A percentile compares a stretch with the other conserved stretches of the same genome.
phyloP scores from a whole-genome alignment of 2,797 vertebrate species.

The Propithecus perrieri region DNA sequence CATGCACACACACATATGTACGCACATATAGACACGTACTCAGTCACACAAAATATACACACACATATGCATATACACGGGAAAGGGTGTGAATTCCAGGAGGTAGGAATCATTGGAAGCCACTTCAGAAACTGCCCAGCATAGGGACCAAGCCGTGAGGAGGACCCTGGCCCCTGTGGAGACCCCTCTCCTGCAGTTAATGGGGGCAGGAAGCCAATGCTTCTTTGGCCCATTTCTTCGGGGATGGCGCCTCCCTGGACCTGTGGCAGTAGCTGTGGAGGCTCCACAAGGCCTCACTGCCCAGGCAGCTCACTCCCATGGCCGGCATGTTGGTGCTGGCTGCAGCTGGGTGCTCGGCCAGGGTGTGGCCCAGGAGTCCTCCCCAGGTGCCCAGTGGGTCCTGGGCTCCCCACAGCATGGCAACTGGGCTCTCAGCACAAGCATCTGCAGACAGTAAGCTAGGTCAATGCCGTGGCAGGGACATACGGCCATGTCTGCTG shows the following conservation, averaged over 20 bases:
- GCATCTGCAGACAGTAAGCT: not conserved
- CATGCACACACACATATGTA: rapidly evolving
- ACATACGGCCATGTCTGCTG: not conserved
- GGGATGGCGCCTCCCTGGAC: not conserved
- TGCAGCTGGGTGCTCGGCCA: rapidly evolving
- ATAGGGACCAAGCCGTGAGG: not conserved
- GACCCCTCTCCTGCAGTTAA: not conserved
- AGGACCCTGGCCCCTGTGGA: not conserved
- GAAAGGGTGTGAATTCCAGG: not conserved
- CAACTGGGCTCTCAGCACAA: not conserved
- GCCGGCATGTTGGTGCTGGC: too few species aligned
- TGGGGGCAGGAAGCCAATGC: not conserved
- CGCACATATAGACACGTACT: rapidly evolving
- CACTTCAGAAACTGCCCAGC: not conserved
- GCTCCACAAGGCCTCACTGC: not conserved
- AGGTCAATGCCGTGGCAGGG: not conserved
- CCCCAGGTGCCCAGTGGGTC: not conserved
- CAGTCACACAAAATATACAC: not conserved
- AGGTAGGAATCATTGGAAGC: not conserved
- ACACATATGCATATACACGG: not conserved
- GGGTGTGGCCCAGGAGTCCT: not conserved
- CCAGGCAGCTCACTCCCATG: not conserved
- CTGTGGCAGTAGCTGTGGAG: not conserved
- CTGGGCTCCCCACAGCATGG: not conserved
- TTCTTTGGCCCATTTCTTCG: not conserved